These are phyloP conservation scores for Hemiprocne comata DNA, from an alignment of 2,113 vertebrate species.

Conservation along the genomic window DNA sequence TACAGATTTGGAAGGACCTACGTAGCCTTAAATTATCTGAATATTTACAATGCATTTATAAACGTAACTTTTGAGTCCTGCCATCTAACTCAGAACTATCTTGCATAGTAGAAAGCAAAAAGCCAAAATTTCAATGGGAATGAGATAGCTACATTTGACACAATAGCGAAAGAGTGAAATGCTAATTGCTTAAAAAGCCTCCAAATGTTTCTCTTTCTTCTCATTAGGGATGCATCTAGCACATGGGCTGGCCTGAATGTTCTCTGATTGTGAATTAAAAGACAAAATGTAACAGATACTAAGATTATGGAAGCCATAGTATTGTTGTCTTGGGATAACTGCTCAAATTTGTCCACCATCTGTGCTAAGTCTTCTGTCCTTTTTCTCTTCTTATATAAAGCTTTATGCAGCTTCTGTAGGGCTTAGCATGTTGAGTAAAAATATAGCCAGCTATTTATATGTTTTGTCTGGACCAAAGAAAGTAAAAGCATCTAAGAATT, in stretches of 20 bases:
- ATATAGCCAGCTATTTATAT: neutral
- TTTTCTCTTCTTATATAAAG: neutral
- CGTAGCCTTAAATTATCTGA: neutral
- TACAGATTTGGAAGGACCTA: neutral
- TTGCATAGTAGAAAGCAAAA: neutral
- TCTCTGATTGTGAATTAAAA: neutral
- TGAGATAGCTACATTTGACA: neutral
- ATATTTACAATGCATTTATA: neutral
- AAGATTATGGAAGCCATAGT: neutral
- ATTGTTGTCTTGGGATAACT: neutral
- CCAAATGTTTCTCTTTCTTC: neutral
- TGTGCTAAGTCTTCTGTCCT: neutral
- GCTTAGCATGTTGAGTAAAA: neutral
- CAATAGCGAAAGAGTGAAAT: neutral
- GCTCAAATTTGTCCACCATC: neutral
- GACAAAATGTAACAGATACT: neutral
- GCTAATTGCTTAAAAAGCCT: neutral
- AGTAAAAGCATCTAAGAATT: neutral
- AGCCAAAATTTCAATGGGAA: neutral
- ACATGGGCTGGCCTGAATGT: neutral
- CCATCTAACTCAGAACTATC: neutral
- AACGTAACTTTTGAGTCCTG: neutral
- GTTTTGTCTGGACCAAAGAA: neutral
- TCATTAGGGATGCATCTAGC: neutral
- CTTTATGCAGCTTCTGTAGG: neutral